phyloP scores from a whole-genome alignment of 2,113 vertebrate species.

The Dunckerocampus dactyliophorus region DNA sequence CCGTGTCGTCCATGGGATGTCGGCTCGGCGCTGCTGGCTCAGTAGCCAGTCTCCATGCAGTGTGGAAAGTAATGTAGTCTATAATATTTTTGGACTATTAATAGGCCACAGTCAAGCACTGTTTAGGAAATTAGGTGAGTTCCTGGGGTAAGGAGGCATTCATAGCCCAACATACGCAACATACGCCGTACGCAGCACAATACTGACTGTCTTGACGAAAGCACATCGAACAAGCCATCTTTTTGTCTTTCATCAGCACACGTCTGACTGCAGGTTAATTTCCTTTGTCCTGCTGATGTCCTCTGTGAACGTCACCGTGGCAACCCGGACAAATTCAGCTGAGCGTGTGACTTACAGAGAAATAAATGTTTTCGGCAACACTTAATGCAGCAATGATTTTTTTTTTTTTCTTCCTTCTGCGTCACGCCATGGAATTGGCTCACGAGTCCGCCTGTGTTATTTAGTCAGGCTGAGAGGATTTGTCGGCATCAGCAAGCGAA shows the following conservation, averaged over 20 bases:
- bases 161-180: too few species aligned
- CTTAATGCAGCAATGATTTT: constrained; percentile 23
- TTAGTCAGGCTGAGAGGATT: constrained; percentile 48
- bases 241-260: constrained; percentile 25
- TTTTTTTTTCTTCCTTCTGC: background rate
- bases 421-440: constrained; percentile 42
- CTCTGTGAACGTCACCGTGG: constrained; percentile 46
- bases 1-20: too few species aligned
- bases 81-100: too few species aligned
- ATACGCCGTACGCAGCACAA: too few species aligned
- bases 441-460: constrained; percentile 48
- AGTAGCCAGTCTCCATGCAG: too few species aligned
- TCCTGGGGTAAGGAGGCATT: too few species aligned
- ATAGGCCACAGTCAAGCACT: too few species aligned
- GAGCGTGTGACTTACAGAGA: constrained; percentile 39
- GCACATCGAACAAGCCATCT: background rate
- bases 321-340: constrained; percentile 38
- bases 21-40: too few species aligned
- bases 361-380: constrained; percentile 26
- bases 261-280: constrained; percentile 33
- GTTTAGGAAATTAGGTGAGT: too few species aligned
- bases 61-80: too few species aligned
- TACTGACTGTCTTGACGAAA: background rate
- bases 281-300: constrained; percentile 37
- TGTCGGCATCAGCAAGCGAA: constrained; percentile 49